Conservation (phyloP, 2,113 vertebrate species). For the Mormyrus iriodes region DNA sequence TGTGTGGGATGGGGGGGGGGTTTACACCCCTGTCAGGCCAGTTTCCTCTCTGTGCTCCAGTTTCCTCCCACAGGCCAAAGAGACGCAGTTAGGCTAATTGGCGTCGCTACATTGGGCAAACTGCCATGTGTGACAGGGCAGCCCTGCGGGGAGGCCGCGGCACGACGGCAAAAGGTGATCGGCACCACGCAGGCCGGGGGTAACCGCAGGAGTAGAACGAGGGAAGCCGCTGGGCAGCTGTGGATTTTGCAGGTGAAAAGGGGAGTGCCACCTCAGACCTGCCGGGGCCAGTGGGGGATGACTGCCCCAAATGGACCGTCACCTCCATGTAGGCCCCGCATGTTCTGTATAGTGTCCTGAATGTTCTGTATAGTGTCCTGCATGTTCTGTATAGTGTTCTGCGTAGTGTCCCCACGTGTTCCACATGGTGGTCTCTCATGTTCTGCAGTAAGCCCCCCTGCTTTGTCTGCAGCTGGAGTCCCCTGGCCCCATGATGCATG, state of each 20-base stretch:
- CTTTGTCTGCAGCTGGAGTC: background rate
- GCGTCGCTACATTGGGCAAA: background rate
- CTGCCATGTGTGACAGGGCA: background rate
- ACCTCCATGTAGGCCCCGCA: too few relatives aligned
- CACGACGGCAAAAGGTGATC: background rate
- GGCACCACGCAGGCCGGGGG: background rate
- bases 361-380: too few relatives aligned
- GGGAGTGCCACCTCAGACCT: too few relatives aligned
- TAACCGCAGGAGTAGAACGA: too few relatives aligned
- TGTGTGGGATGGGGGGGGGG: background rate
- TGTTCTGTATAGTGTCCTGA: too few relatives aligned
- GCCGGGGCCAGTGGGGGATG: too few relatives aligned
- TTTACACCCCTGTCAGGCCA: background rate
- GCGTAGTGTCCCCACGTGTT: too few relatives aligned
- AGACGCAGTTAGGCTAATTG: background rate
- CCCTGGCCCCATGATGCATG: background rate
- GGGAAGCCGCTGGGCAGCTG: too few relatives aligned
- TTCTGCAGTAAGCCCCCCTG: background rate
- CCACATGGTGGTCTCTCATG: too few relatives aligned
- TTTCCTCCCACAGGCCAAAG: background rate
- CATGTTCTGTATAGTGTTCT: too few relatives aligned
- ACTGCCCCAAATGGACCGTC: too few relatives aligned
- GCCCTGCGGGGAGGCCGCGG: background rate
- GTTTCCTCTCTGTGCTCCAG: background rate
- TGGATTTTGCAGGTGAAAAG: too few relatives aligned